These are phyloP conservation scores for Iphiclides podalirius DNA, from an alignment of 2,888 invertebrate genomes.

Conservation along the genomic window DNA sequence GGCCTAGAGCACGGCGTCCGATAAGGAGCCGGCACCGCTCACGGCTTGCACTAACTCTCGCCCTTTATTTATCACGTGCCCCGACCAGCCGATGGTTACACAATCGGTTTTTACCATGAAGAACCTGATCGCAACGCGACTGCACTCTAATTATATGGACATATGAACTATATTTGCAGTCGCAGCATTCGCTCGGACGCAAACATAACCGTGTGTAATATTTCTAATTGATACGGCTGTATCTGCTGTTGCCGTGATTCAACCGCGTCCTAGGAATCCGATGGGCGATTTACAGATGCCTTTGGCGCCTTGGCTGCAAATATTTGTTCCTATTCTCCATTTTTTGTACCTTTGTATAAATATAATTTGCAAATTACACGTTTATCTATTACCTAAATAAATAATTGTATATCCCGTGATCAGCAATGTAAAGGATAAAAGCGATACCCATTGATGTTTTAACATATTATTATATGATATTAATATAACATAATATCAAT, in stretches of 20 bases:
- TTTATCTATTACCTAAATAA: too few relatives aligned
- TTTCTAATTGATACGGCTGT: constrained; percentile 71
- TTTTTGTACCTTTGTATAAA: too few relatives aligned
- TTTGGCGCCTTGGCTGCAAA: constrained; percentile 32
- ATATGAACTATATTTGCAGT: constrained; percentile 18
- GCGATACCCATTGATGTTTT: too few relatives aligned
- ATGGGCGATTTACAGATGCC: constrained; percentile 54
- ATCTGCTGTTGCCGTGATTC: constrained; percentile 70
- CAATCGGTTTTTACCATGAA: constrained; percentile 34
- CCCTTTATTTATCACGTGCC: constrained; percentile 70
- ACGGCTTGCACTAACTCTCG: constrained; percentile 62
- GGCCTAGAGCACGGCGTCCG: constrained; percentile 51
- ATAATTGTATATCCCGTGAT: too few relatives aligned
- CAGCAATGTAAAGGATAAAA: too few relatives aligned
- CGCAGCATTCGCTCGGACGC: constrained; percentile 15
- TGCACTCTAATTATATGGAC: constrained; percentile 30
- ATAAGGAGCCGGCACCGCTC: constrained; percentile 65
- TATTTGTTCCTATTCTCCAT: too few relatives aligned
- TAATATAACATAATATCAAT: too few relatives aligned
- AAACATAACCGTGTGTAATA: constrained; percentile 40
- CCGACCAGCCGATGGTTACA: constrained; percentile 55
- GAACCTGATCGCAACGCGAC: constrained; percentile 30
- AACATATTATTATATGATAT: too few relatives aligned
- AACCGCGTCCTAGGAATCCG: constrained; percentile 56
- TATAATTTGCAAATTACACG: too few relatives aligned